Evolutionary conservation across 23 tunicate genomes (phyloP).

Genomic region (Corella eumyota): DNA sequence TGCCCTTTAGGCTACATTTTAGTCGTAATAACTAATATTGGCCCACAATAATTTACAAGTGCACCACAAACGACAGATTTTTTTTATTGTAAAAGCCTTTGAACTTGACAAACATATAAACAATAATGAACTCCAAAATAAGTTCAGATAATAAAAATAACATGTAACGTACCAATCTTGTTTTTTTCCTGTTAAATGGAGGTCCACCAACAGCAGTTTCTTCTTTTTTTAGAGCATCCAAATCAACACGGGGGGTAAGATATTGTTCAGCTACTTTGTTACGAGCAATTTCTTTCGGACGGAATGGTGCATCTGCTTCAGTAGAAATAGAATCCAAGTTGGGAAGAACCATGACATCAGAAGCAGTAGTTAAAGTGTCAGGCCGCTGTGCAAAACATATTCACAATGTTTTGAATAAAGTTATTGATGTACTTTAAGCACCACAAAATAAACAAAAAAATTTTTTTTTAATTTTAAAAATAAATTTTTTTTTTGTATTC

Average conservation of each 20-base stretch:
- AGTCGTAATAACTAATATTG: no score
- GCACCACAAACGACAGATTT: no score
- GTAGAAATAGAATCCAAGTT: constrained; percentile 29
- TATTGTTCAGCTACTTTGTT: background rate
- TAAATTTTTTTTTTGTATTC: no score
- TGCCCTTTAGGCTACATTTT: background rate
- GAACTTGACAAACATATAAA: background rate
- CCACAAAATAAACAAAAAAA: no score
- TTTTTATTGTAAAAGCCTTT: no score
- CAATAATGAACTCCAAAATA: background rate
- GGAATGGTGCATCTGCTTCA: background rate
- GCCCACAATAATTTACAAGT: no score
- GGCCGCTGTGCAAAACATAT: constrained; percentile 35
- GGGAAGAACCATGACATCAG: constrained; percentile 31
- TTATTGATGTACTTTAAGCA: no score
- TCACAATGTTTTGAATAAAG: no score
- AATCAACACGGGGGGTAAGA: background rate
- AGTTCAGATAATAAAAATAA: background rate
- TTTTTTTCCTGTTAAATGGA: constrained; percentile 31
- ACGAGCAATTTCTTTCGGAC: constrained; percentile 1
- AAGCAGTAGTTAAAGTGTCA: constrained; percentile 45
- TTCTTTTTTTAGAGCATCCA: no score
- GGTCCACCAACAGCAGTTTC: constrained; percentile 48
- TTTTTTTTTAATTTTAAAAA: no score
- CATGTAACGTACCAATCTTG: constrained; percentile 27